Percentiles rank a stretch among this genome's conserved stretches.
Evolutionary conservation across 2,888 invertebrate genomes (phyloP).

Genomic region (Ophion costatus): DNA sequence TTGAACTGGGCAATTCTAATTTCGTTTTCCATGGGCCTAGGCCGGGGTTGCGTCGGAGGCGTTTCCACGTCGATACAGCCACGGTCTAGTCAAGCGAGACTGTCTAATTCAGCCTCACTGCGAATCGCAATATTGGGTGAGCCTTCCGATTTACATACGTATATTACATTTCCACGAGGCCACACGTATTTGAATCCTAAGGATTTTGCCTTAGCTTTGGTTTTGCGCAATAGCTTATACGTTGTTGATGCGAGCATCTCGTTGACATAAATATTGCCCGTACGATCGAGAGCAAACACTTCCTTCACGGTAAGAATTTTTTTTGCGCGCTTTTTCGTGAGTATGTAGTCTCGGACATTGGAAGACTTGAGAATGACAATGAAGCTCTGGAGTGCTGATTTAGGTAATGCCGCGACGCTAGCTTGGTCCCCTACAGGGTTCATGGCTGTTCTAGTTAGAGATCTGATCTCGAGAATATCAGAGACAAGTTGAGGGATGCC

Average conservation of each 20-base stretch:
- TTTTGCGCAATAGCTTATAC: too few relatives aligned
- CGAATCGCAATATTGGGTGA: too few relatives aligned
- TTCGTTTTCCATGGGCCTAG: neutral
- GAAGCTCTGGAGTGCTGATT: neutral
- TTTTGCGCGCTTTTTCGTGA: neutral
- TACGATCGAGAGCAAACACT: neutral
- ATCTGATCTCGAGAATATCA: too few relatives aligned
- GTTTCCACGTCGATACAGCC: neutral
- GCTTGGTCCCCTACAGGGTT: too few relatives aligned
- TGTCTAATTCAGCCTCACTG: too few relatives aligned
- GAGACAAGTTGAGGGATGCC: too few relatives aligned
- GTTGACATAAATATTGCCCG: neutral
- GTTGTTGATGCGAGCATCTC: neutral
- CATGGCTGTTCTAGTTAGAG: too few relatives aligned
- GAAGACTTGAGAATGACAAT: slow-evolving; percentile 1
- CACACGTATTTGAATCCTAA: too few relatives aligned
- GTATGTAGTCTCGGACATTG: neutral
- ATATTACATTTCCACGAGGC: too few relatives aligned
- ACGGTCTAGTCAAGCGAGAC: neutral
- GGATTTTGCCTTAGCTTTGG: too few relatives aligned
- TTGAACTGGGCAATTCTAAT: slow-evolving; percentile 27
- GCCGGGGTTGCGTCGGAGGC: neutral
- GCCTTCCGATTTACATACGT: too few relatives aligned
- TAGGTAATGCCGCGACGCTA: too few relatives aligned
- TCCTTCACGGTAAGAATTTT: neutral